Conservation (phyloP, 2,888 invertebrate species). For the Lasioglossum calceatum region DNA sequence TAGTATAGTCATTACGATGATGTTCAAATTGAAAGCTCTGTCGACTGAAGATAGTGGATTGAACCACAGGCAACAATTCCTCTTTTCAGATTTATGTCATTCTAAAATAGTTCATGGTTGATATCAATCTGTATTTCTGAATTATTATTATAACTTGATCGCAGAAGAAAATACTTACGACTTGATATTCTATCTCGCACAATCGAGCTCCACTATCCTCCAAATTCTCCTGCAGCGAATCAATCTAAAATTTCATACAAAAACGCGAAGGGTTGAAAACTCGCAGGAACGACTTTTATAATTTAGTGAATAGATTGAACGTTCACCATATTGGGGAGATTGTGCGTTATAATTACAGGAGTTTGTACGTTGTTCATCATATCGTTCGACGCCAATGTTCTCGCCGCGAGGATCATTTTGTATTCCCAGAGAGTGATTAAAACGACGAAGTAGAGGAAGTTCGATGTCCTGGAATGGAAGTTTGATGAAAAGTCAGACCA, state of each 20-base stretch:
- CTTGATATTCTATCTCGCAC: constrained; percentile 52
- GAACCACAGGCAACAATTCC: not conserved
- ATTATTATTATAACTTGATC: not conserved
- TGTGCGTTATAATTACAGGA: constrained; percentile 25
- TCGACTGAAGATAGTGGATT: not conserved
- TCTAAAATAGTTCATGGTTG: not conserved
- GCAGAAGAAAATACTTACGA: constrained; percentile 29
- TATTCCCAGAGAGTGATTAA: constrained; percentile 6
- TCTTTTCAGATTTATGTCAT: not conserved
- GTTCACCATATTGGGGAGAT: constrained; percentile 33
- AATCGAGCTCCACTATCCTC: not conserved
- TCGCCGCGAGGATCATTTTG: not conserved
- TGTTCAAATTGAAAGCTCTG: too few species aligned
- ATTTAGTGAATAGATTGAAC: not conserved
- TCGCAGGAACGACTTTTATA: not conserved
- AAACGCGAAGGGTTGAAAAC: not conserved
- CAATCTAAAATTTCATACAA: constrained; percentile 25
- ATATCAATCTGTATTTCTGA: not conserved
- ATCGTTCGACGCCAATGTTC: constrained; percentile 18
- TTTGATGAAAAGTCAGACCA: not conserved
- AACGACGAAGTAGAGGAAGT: not conserved
- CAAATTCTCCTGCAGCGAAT: constrained; percentile 19
- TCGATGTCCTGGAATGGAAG: constrained; percentile 27
- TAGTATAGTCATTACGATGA: too few species aligned
- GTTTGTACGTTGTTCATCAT: constrained; percentile 13